Base-by-base conservation (phyloP, 2,113 vertebrate genomes). In the Typhlomys cinereus region DNA sequence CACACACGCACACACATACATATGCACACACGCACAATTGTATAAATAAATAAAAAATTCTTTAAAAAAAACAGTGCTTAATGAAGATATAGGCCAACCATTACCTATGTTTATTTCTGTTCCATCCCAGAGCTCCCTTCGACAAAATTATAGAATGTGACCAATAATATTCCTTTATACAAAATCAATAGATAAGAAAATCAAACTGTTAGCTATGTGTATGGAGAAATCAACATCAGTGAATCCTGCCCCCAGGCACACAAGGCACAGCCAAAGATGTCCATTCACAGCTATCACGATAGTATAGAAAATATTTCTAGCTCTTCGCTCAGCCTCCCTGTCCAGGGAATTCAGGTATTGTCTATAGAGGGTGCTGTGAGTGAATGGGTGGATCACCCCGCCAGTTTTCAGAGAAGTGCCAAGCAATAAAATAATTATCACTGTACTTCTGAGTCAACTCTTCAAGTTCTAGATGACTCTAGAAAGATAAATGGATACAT, bases 401-500 rank as follows among this genome's bases (percentile, higher is more conserved):
- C 36, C 64, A 4, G 36, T 66, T 79, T 78, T 64, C 25, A 62
- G 59, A 88, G 20, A 80, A 13, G 46, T 1, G 27, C 18, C 44
- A 52, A 36, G 36, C n/a, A 31, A 50, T n/a, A 34, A 54, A 90
- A 75, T 14, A 76, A 3, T 79, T 66, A 10, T 39, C 80, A n/a
- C 10, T 88, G 50, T 15, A 46, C 87, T 85, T 89, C 41, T 46
- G 10, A 73, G 34, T 76, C 39, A 20, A 5, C 5, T 64, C 89
- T 61, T 84, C 62, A 71, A 86, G 59, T 36, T 44, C 7, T 54
- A n/a, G 20, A 36, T n/a, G n/a, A n/a, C n/a, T n/a, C 54, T 75
- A 62, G 70, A 17, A 89, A 92, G 91, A 89, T 64, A n/a, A 88
- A 88, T 61, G 23, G 31, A 62, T 79, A 82, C 54, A 61, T 88